Conservation (phyloP, 2,797 vertebrate genomes). For the Phyllotis vaccarum region DNA sequence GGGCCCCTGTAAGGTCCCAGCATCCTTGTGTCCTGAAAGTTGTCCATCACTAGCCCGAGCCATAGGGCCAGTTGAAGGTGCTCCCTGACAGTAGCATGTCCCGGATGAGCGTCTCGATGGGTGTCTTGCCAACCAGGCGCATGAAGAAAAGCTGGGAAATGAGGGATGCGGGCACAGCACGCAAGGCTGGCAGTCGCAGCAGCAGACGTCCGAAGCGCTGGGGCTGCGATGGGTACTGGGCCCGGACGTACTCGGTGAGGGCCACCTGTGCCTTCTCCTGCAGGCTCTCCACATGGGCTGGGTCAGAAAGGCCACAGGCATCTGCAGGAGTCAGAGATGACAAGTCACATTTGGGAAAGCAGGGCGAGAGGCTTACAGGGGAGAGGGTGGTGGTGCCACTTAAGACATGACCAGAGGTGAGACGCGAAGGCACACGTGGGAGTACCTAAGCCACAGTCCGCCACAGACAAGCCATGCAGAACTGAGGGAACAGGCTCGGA, state of each 20-base stretch:
- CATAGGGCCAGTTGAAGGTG: constrained; percentile 97
- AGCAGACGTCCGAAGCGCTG: constrained; percentile 96
- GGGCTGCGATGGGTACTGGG: constrained; percentile 95
- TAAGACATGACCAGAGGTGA: no score
- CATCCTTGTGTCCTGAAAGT: neutral
- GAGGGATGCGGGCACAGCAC: constrained; percentile 94
- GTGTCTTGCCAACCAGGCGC: constrained; percentile 97
- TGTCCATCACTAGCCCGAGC: constrained; percentile 90
- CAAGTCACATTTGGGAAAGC: neutral
- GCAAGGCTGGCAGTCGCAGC: constrained; percentile 94
- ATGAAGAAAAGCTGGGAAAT: constrained; percentile 98
- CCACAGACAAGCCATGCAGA: neutral
- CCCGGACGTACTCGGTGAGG: constrained; percentile 94
- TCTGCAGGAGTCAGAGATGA: constrained; percentile 85
- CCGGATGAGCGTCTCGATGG: constrained; percentile 96
- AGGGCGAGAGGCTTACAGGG: neutral
- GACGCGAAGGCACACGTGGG: no score
- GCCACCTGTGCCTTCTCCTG: constrained; percentile 98
- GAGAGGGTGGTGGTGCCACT: neutral
- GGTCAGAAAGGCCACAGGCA: constrained; percentile 95
- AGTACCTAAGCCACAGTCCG: no score
- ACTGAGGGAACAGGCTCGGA: no score
- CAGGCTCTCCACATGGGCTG: constrained; percentile 94
- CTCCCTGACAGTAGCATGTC: constrained; percentile 98
- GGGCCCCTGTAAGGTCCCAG: neutral